These are phyloP conservation scores for Tursiops truncatus DNA, from an alignment of 2,113 vertebrate genomes.

Conservation along the genomic window DNA sequence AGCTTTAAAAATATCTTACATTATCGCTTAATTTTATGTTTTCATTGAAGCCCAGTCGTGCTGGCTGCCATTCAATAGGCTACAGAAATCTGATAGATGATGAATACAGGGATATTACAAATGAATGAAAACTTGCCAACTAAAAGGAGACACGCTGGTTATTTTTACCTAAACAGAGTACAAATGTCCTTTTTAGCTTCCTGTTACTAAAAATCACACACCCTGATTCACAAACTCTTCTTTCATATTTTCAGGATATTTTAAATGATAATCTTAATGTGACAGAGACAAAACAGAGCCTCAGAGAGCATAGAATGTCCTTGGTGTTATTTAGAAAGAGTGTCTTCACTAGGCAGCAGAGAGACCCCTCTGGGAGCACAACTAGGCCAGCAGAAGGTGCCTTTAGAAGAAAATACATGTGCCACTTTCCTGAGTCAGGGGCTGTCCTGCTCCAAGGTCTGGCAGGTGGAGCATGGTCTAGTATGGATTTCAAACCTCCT, in stretches of 20 bases:
- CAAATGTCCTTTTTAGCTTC: background rate
- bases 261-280: background rate
- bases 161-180: slow-evolving; percentile 5
- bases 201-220: background rate
- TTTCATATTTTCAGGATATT: background rate
- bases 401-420: background rate
- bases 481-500: background rate
- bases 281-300: background rate
- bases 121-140: slow-evolving; percentile 1
- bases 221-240: background rate
- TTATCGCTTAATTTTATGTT: slow-evolving; percentile 59
- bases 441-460: background rate
- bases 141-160: background rate
- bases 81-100: slow-evolving; percentile 44
- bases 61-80: slow-evolving; percentile 47
- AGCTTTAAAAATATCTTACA: slow-evolving; percentile 55
- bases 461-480: background rate
- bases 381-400: background rate
- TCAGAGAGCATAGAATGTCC: background rate
- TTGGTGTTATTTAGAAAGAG: background rate
- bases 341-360: background rate
- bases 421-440: background rate
- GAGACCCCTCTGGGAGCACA: background rate
- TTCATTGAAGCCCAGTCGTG: slow-evolving; percentile 23
- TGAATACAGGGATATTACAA: background rate